Evolutionary conservation across 2,888 invertebrate species (phyloP), one percentile per base, ranked within the genome.

Genomic region (Ischnus inquisitorius): DNA sequence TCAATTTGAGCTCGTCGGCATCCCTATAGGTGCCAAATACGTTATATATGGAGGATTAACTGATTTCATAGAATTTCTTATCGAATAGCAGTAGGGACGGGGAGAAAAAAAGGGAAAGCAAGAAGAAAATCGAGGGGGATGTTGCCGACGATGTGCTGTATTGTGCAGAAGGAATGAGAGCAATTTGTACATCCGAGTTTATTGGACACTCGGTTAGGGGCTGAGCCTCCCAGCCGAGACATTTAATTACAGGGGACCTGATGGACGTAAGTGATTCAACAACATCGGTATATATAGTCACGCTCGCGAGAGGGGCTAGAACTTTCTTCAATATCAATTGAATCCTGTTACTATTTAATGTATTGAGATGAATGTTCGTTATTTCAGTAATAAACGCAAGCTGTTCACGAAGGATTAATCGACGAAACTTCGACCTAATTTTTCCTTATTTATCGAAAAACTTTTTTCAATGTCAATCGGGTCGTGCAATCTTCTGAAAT

Each of bases 121-220:
- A 60, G 25, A 60, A 14, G 28, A 10, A 22, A 3, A 60, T 60
- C 12, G 28, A 60, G n/a, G 60, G 28, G 60, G 14, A 60, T 54
- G 60, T 60, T 28, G 60, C 6, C 60, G 25, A 25, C 25, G 60
- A 14, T 60, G 34, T 6, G 60, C 60, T 60, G 28, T 43, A 16
- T 22, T 28, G 68, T 28, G 34, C 5, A 10, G 28, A 28, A 25
- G 25, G 16, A 48, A 22, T 16, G 68, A 14, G 46, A 10, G 48
- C 48, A 48, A 68, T 68, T 68, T 46, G 48, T 68, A 48, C 28
- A 28, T 48, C 28, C n/a, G 16, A 48, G 46, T 68, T 68, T 68
- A 68, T 68, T 68, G 48, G 68, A 43, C 48, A 48, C 48, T 34
- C n/a, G 8, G 48, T 12, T 28, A 12, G 28, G 28, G 25, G 22